Conservation (phyloP, 2,888 invertebrate species). For the Balanococcus diminutus region DNA sequence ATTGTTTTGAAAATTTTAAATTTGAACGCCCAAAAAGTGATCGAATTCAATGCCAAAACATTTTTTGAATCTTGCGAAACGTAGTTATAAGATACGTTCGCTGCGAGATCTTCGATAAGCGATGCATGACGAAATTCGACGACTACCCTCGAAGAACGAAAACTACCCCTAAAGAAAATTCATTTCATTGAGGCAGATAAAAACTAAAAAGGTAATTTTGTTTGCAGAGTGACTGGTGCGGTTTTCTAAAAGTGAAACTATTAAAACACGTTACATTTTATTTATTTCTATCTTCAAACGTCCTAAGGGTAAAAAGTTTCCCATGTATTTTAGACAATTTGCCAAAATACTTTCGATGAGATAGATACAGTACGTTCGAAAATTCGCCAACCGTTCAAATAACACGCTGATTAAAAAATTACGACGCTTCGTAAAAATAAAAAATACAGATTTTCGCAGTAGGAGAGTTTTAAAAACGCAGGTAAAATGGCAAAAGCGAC, state of each 20-base stretch:
- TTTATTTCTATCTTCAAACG: background rate
- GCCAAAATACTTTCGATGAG: slow-evolving; percentile 5
- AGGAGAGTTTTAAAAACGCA: background rate
- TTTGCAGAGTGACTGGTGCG: background rate
- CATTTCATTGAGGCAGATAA: background rate
- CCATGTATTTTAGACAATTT: background rate
- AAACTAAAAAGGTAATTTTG: background rate
- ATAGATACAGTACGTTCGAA: background rate
- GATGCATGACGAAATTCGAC: background rate
- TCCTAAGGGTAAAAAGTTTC: background rate
- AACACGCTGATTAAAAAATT: background rate
- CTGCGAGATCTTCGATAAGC: background rate
- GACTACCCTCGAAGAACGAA: background rate
- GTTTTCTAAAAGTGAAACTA: slow-evolving; percentile 1
- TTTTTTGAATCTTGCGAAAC: background rate
- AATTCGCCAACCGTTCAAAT: background rate
- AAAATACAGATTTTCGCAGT: background rate
- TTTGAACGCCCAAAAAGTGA: no score
- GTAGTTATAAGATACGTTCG: background rate
- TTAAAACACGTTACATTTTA: background rate
- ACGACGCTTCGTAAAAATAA: background rate
- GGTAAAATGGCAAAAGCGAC: background rate
- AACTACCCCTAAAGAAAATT: background rate
- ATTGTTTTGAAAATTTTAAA: no score
- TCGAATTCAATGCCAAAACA: no score